Evolutionary conservation across 2,888 invertebrate genomes (phyloP), one percentile per base, ranked within the genome.

Genomic region (Drosophila nr. perissopoda): DNA sequence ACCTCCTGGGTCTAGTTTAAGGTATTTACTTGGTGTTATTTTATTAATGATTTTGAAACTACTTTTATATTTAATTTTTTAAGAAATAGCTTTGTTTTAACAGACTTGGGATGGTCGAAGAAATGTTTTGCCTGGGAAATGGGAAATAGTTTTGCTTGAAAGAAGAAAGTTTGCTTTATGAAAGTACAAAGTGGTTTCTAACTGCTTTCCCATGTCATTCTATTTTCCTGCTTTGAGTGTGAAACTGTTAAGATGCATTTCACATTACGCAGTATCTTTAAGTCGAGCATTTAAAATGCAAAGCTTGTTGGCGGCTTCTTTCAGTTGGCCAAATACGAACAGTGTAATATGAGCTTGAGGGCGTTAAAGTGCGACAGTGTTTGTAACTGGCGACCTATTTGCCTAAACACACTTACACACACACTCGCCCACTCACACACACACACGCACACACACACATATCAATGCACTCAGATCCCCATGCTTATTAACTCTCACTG

Each of bases 381-480:
- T 66, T 69, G 72, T 74, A 75, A 69, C 79, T 74, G 74, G 70
- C 86, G 86, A 87, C 88, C 90, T 87, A 87, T 89, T 89, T 90
- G 88, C 79, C 81, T 80, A 77, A 85, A 67, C 71, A 87, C 70
- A 83, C 70, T 56, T 63, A 29, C 48, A 54, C 58, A 29, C 51
- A 49, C 52, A 51, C 53, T 59, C 49, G 45, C 31, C 25, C 53
- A 31, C 48, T 13, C 27, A 36, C 34, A 25, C 33, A 60, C 49
- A 34, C 53, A 10, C 25, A 34, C 53, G 7, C 25, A 45, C 51
- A 33, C n/a, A n/a, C 18, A 33, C 49, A 36, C 34, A 45, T 38
- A 49, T 27, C 13, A 18, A 45, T 29, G 59, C 58, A 68, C 76
- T 73, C 69, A 69, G 45, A 45, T 45, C 72, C 78, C 56, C 53